Percentiles rank a stretch among this genome's conserved stretches.
Conservation (phyloP, 2,113 vertebrate species). For the Eulemur macaco region DNA sequence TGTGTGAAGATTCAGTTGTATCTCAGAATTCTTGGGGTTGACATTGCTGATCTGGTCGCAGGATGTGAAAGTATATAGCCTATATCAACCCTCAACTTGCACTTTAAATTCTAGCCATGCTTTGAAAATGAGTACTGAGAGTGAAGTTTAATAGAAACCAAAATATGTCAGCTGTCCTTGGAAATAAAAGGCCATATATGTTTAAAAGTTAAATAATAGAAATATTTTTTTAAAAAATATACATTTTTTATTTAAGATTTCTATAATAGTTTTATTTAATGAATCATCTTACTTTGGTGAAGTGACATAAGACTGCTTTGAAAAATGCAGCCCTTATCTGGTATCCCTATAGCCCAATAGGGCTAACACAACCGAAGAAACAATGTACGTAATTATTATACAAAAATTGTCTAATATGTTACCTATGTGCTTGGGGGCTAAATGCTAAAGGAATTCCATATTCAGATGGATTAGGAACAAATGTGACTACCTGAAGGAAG, state of each 20-base stretch:
- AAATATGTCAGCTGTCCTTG: not conserved
- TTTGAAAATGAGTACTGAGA: slow-evolving; percentile 49
- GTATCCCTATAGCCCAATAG: not conserved
- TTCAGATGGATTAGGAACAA: not conserved
- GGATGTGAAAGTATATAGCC: not conserved
- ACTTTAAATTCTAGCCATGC: slow-evolving; percentile 14
- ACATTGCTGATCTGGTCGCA: not conserved
- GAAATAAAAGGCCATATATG: slow-evolving; percentile 35
- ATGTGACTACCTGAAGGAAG: slow-evolving; percentile 8
- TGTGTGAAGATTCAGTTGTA: slow-evolving; percentile 32
- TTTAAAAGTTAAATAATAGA: slow-evolving; percentile 37
- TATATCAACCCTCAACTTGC: not conserved
- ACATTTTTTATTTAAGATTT: slow-evolving; percentile 8
- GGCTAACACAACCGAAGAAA: not conserved
- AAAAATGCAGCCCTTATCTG: not conserved
- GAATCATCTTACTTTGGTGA: slow-evolving; percentile 31
- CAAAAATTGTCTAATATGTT: slow-evolving; percentile 30
- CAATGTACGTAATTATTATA: not conserved
- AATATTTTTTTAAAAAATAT: not conserved
- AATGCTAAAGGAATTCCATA: slow-evolving; percentile 22
- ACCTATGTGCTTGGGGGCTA: not conserved
- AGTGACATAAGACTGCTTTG: slow-evolving; percentile 23
- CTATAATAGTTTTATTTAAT: slow-evolving; percentile 40
- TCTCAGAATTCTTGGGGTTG: slow-evolving; percentile 35
- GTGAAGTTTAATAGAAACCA: slow-evolving; percentile 32